These are phyloP conservation scores for Chouioia cunea DNA, from an alignment of 2,888 invertebrate genomes.

Conservation along the genomic window DNA sequence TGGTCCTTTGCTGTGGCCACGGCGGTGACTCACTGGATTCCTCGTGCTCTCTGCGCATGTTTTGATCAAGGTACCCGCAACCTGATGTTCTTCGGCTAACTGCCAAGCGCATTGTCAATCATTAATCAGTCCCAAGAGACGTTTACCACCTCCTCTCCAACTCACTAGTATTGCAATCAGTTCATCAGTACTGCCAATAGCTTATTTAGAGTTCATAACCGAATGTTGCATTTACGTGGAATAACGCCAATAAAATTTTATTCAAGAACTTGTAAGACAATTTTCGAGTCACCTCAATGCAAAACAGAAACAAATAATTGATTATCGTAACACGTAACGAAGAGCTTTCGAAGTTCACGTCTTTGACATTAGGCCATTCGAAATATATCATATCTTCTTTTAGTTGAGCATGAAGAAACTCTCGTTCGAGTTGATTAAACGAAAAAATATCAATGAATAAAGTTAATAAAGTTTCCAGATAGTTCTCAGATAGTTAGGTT, in stretches of 20 bases:
- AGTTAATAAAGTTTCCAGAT: slow-evolving; percentile 23
- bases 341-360: no score
- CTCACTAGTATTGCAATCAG: slow-evolving; percentile 35
- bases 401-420: no score
- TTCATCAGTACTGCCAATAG: slow-evolving; percentile 1
- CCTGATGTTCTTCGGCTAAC: no score
- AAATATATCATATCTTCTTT: no score
- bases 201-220: slow-evolving; percentile 29
- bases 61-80: slow-evolving; percentile 50
- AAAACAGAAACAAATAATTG: no score
- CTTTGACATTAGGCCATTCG: background rate
- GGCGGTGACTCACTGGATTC: no score
- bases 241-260: background rate
- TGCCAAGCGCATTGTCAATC: no score
- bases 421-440: background rate
- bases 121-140: no score
- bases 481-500: slow-evolving; percentile 17
- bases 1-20: background rate
- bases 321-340: no score
- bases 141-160: no score
- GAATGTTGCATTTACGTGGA: slow-evolving; percentile 32
- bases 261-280: background rate
- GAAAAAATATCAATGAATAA: slow-evolving; percentile 16
- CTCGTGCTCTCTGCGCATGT: slow-evolving; percentile 35
- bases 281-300: background rate